Evolutionary conservation across 2,888 invertebrate species (phyloP).

Genomic region (Eumerus sabulonum): DNA sequence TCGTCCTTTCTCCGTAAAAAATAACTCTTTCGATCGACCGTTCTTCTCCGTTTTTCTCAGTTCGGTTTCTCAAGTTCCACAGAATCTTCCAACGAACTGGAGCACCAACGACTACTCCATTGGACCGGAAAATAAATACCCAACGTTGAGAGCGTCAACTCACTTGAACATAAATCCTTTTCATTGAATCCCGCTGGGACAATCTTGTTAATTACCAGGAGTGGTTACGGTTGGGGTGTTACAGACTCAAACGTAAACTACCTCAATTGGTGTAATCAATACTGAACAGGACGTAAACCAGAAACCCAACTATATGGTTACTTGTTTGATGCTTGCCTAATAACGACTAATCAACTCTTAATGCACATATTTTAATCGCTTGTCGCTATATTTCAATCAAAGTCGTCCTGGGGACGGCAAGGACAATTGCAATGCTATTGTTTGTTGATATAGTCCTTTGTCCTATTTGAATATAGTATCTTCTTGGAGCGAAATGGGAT

Average conservation of each 20-base stretch:
- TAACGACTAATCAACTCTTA: constrained; percentile 71
- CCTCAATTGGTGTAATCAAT: constrained; percentile 21
- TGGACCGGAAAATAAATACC: constrained; percentile 63
- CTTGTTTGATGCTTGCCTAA: constrained; percentile 65
- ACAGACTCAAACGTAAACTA: constrained; percentile 23
- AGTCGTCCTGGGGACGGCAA: constrained; percentile 39
- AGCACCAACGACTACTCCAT: constrained; percentile 33
- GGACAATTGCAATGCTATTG: constrained; percentile 24
- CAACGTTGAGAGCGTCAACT: constrained; percentile 61
- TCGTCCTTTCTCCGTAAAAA: too few species aligned
- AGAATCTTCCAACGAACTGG: too few species aligned
- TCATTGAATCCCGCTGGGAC: constrained; percentile 71
- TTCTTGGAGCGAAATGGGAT: too few species aligned
- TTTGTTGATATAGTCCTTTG: constrained; percentile 13
- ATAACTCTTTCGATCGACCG: too few species aligned
- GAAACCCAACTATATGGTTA: constrained; percentile 31
- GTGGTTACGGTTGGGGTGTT: constrained; percentile 68
- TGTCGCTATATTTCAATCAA: constrained; percentile 71
- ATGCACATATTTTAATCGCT: constrained; percentile 72
- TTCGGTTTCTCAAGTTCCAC: too few species aligned
- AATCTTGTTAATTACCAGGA: constrained; percentile 74
- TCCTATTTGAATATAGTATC: constrained; percentile 5
- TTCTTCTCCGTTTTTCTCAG: too few species aligned
- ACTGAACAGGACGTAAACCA: constrained; percentile 12
- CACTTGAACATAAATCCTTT: constrained; percentile 68